These are phyloP conservation scores for Furcula furcula DNA, from an alignment of 2,888 invertebrate species.

Conservation along the genomic window DNA sequence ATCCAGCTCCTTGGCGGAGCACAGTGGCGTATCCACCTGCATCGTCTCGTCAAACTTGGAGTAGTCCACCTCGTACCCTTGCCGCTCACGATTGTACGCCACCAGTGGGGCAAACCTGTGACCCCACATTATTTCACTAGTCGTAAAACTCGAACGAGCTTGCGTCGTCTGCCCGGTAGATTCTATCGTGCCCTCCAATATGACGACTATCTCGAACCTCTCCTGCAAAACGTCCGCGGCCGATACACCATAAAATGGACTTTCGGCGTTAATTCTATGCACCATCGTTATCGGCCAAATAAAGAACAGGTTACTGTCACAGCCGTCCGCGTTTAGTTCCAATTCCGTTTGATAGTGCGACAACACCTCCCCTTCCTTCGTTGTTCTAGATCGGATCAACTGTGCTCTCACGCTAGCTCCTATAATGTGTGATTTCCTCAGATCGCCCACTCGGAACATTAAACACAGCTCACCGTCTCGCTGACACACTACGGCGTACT, in stretches of 20 bases:
- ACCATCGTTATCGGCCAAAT: slow-evolving; percentile 97
- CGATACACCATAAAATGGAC: slow-evolving; percentile 92
- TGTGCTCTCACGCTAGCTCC: slow-evolving; percentile 93
- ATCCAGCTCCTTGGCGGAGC: slow-evolving; percentile 85
- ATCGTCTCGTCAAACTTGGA: slow-evolving; percentile 90
- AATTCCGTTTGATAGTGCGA: slow-evolving; percentile 92
- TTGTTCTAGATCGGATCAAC: slow-evolving; percentile 89
- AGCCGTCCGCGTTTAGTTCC: slow-evolving; percentile 86
- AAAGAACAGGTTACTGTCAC: slow-evolving; percentile 92
- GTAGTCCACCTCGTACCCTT: slow-evolving; percentile 90
- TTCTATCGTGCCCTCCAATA: slow-evolving; percentile 91
- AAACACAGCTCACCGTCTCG: slow-evolving; percentile 91
- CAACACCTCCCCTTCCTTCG: slow-evolving; percentile 92
- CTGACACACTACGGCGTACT: slow-evolving; percentile 91
- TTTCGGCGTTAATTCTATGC: slow-evolving; percentile 90
- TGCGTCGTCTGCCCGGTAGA: slow-evolving; percentile 90
- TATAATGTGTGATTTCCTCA: slow-evolving; percentile 95
- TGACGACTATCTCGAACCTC: slow-evolving; percentile 91
- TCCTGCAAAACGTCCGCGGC: slow-evolving; percentile 91
- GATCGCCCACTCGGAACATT: slow-evolving; percentile 94
- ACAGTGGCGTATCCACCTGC: slow-evolving; percentile 90
- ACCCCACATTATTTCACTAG: slow-evolving; percentile 91
- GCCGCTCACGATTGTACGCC: slow-evolving; percentile 87
- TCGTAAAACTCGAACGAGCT: slow-evolving; percentile 88
- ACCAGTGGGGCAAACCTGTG: slow-evolving; percentile 89